Base-by-base conservation (phyloP, 1,140 invertebrate genomes). In the Oryctes rhinoceros region DNA sequence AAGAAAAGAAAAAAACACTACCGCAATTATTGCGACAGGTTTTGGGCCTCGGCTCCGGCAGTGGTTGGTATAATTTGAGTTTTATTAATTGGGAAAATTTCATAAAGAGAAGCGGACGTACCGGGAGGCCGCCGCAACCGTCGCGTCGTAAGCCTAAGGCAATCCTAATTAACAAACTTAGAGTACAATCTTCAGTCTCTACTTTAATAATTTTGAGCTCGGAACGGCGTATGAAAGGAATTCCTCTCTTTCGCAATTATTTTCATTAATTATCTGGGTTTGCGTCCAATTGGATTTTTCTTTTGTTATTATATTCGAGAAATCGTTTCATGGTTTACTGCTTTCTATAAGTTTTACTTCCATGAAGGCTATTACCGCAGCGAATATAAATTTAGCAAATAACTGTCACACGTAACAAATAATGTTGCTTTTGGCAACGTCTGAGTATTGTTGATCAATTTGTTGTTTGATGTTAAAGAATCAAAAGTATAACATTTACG, bases 1-100 rank as follows among this genome's bases (percentile, higher is more conserved):
- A 71, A 5, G 9, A 37, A 71, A 71, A 71, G 20, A 71, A 71
- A 35, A 71, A 37, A 71, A 71, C 24, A 4, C 20, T 24, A 9
- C 20, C 7, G 65, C 35, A 71, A 71, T 71, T 71, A 71, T 13
- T 10, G 35, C 65, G 65, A 71, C 65, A 71, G 24, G 65, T 35
- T 71, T 37, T 37, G 20, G n/a, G 5, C 35, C 35, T 71, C 65
- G 35, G 4, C 37, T 37, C 24, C 65, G 37, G 35, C 65, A 71
- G 20, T 71, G 65, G 65, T 71, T 71, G 65, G 24, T 71, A 24
- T 71, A 71, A 71, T 71, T 71, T 71, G 24, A 71, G 24, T 35
- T 71, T 71, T 37, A 71, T 71, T 71, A 71, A 71, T 71, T 71
- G 65, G 65, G 35, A 71, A 71, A 71, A 71, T 24, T 71, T 71